Conservation (phyloP, 2,888 invertebrate genomes). For the Cylindroiulus punctatus region DNA sequence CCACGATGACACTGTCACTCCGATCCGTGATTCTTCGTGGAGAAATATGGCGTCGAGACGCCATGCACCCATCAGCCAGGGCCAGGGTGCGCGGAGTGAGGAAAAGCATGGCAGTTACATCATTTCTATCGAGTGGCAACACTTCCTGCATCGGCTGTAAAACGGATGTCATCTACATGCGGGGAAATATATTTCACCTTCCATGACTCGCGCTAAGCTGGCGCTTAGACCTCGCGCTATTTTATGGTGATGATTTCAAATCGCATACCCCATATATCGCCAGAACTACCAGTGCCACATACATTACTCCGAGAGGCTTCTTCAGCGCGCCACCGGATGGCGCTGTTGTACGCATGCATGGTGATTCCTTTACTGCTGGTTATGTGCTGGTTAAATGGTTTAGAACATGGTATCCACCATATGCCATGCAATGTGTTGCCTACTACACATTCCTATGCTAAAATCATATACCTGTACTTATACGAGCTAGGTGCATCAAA, state of each 20-base stretch:
- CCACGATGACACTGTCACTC: constrained; percentile 31
- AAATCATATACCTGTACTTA: too few species aligned
- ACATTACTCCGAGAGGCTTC: not conserved
- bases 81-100: not conserved
- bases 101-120: not conserved
- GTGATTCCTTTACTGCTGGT: too few species aligned
- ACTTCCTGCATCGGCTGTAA: constrained; percentile 12
- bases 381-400: too few species aligned
- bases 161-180: constrained; percentile 42
- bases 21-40: not conserved
- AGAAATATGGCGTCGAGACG: constrained; percentile 6
- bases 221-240: not conserved
- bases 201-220: not conserved
- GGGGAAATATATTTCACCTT: constrained; percentile 31
- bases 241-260: constrained; percentile 11
- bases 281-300: not conserved
- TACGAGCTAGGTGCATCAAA: too few species aligned
- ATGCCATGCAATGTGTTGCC: too few species aligned
- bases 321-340: not conserved
- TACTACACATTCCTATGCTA: too few species aligned
- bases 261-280: not conserved
- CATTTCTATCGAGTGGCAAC: constrained; percentile 28
- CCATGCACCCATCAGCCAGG: not conserved
- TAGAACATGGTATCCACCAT: too few species aligned
- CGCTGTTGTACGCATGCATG: too few species aligned